Conservation (phyloP, 2,113 vertebrate species). For the Chloropsis hardwickii region DNA sequence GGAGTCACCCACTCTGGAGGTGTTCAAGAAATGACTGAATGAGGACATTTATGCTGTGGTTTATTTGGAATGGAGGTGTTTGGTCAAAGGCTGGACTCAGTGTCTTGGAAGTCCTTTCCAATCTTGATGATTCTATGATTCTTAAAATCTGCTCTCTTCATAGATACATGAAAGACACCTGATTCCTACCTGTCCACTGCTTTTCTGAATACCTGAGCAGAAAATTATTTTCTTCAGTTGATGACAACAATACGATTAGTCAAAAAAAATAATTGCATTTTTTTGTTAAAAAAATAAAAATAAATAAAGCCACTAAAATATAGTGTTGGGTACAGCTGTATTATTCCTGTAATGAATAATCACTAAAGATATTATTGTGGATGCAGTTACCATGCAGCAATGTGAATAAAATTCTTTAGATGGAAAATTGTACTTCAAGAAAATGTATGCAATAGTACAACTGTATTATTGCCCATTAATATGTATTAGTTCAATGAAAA, state of each 20-base stretch:
- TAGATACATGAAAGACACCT: neutral
- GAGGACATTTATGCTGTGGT: neutral
- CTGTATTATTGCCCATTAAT: slow-evolving; percentile 69
- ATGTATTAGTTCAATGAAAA: slow-evolving; percentile 70
- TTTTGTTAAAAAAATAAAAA: neutral
- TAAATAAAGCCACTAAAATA: slow-evolving; percentile 19
- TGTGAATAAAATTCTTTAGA: slow-evolving; percentile 69
- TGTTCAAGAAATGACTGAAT: neutral
- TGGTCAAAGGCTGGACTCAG: neutral
- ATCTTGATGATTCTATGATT: neutral
- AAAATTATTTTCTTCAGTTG: neutral
- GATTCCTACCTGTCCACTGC: neutral
- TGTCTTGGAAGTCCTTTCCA: neutral
- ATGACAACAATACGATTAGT: slow-evolving; percentile 32
- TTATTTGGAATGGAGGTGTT: neutral
- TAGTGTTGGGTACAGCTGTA: slow-evolving; percentile 10
- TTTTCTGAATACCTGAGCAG: neutral
- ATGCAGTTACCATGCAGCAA: slow-evolving; percentile 54
- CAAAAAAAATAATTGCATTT: neutral
- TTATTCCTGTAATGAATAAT: slow-evolving; percentile 69
- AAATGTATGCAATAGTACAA: slow-evolving; percentile 66
- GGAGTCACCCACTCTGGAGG: neutral
- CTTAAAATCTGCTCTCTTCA: neutral
- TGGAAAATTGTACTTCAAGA: slow-evolving; percentile 66
- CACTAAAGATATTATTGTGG: slow-evolving; percentile 62